These are phyloP conservation scores for Protosalanx chinensis DNA, from an alignment of 2,797 vertebrate species.

Conservation along the genomic window DNA sequence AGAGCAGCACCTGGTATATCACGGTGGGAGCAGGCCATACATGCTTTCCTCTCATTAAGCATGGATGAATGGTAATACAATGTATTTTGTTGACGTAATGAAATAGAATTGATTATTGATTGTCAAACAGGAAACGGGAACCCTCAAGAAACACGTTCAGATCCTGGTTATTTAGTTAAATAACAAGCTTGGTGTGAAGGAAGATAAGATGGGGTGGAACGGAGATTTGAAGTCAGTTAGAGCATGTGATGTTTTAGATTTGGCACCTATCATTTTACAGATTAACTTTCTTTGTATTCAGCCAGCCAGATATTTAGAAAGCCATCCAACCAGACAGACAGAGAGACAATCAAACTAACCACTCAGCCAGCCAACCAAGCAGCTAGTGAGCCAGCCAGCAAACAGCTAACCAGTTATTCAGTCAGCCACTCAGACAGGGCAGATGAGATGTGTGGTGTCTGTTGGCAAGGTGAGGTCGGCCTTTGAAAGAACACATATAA, in stretches of 20 bases:
- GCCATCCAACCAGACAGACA: no score
- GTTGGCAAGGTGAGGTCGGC: slow-evolving; percentile 29
- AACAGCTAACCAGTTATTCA: not conserved
- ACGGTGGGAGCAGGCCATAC: slow-evolving; percentile 62
- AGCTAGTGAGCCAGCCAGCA: no score
- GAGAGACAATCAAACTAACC: no score
- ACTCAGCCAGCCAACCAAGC: no score
- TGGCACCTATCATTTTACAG: slow-evolving; percentile 54
- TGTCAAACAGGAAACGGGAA: slow-evolving; percentile 62
- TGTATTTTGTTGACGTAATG: slow-evolving; percentile 69
- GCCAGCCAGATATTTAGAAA: not conserved
- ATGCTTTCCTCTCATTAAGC: slow-evolving; percentile 67
- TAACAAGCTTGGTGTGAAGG: slow-evolving; percentile 57
- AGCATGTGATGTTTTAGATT: slow-evolving; percentile 54
- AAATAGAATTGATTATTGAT: slow-evolving; percentile 69
- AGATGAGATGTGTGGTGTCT: slow-evolving; percentile 22
- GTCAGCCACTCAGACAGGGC: slow-evolving; percentile 6
- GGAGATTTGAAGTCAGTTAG: slow-evolving; percentile 40
- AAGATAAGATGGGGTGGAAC: slow-evolving; percentile 52
- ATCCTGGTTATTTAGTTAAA: slow-evolving; percentile 36
- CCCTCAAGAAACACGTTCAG: slow-evolving; percentile 68
- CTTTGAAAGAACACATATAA: slow-evolving; percentile 31
- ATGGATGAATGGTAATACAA: slow-evolving; percentile 60
- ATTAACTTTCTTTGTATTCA: slow-evolving; percentile 53
- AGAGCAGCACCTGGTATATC: slow-evolving; percentile 60